Conservation (phyloP, 2,113 vertebrate species). For the Chaetorhynchus papuensis region DNA sequence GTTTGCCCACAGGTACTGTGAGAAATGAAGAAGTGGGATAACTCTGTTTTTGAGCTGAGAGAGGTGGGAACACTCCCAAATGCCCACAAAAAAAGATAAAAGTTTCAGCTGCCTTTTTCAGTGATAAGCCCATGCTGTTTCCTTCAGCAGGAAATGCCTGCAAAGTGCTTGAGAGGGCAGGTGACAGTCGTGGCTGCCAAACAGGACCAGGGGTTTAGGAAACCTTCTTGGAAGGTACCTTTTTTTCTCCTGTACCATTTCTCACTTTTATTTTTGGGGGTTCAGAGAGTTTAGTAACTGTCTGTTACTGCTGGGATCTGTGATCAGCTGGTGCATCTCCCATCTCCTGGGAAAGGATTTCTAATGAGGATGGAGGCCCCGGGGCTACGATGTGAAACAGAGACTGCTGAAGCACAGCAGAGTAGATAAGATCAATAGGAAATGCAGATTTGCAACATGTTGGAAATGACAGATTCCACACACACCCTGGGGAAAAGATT, state of each 20-base stretch:
- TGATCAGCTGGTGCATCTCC: constrained; percentile 29
- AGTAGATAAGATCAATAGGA: constrained; percentile 43
- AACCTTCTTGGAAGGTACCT: not conserved
- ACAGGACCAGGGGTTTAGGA: not conserved
- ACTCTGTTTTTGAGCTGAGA: not conserved
- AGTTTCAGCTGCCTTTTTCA: not conserved
- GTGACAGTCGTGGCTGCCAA: not conserved
- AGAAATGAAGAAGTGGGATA: not conserved
- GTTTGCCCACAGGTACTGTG: not conserved
- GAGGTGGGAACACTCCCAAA: not conserved
- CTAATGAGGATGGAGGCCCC: constrained; percentile 3
- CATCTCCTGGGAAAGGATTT: constrained; percentile 21
- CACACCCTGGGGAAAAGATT: not conserved
- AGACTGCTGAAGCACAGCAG: not conserved
- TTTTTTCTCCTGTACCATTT: fast-evolving
- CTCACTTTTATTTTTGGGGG: not conserved
- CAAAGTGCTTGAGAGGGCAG: not conserved
- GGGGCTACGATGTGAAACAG: not conserved
- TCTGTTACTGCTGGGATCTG: not conserved
- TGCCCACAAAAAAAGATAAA: not conserved
- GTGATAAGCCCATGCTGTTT: not conserved
- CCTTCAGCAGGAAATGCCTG: not conserved
- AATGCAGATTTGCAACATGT: constrained; percentile 9
- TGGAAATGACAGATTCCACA: not conserved
- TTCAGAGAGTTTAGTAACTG: not conserved